Evolutionary conservation across 2,797 vertebrate species (phyloP).

Genomic region (Ispidina picta): DNA sequence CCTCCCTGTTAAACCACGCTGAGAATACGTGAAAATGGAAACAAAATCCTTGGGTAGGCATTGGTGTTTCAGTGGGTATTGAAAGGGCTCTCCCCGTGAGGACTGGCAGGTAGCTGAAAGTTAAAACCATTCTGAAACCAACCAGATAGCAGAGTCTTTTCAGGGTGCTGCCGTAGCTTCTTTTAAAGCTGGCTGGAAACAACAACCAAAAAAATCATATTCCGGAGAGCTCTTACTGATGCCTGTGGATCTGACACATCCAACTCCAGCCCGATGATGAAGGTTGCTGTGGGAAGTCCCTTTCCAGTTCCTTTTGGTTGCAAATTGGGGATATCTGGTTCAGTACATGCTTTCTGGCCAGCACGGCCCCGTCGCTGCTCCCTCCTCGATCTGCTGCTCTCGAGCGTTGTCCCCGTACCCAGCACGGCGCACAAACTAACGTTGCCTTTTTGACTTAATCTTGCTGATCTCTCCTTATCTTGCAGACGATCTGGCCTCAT

Average conservation of each 20-base stretch:
- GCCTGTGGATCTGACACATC: constrained; percentile 49
- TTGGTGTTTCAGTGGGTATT: constrained; percentile 55
- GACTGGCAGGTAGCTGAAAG: constrained; percentile 24
- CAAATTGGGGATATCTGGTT: constrained; percentile 34
- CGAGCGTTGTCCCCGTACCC: constrained; percentile 1
- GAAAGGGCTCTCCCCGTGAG: constrained; percentile 49
- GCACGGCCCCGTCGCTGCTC: constrained; percentile 19
- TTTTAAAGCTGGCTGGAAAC: constrained; percentile 46
- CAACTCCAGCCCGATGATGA: constrained; percentile 10
- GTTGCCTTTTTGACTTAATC: constrained; percentile 70
- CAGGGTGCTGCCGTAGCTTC: neutral
- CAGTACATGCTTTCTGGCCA: constrained; percentile 52
- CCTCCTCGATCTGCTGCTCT: neutral
- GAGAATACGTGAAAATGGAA: constrained; percentile 64
- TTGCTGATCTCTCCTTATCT: constrained; percentile 68
- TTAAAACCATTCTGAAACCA: constrained; percentile 24
- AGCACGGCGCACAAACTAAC: constrained; percentile 25
- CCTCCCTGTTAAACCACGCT: neutral
- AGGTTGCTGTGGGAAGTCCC: constrained; percentile 46
- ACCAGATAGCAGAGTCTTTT: constrained; percentile 14
- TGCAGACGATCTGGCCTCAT: constrained; percentile 87
- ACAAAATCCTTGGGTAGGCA: constrained; percentile 67
- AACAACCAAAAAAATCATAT: neutral
- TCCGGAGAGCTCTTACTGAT: constrained; percentile 58
- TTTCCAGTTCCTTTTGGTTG: constrained; percentile 46